Conservation (phyloP, 64 coral and sea anemone genomes). For the Pocillopora damicornis region DNA sequence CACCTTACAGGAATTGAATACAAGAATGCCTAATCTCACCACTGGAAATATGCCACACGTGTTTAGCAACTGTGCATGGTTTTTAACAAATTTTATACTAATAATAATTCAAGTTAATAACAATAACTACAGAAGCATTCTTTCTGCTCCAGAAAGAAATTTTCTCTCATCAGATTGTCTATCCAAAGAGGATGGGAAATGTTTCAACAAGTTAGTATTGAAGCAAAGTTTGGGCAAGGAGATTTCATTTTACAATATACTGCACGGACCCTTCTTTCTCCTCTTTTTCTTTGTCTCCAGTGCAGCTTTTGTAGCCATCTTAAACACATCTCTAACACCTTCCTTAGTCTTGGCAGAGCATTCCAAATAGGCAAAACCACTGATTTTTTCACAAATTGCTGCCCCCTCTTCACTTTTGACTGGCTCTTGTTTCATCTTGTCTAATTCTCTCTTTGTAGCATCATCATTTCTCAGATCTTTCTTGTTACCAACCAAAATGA, state of each 20-base stretch:
- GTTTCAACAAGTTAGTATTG: background rate
- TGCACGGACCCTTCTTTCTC: slow-evolving; percentile 1
- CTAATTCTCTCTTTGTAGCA: slow-evolving; percentile 85
- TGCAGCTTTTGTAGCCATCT: slow-evolving; percentile 79
- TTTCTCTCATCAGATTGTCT: background rate
- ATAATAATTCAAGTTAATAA: slow-evolving; percentile 27
- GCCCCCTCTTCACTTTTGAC: slow-evolving; percentile 78
- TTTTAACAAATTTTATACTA: background rate
- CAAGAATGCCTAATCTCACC: background rate
- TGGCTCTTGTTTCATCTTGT: slow-evolving; percentile 98
- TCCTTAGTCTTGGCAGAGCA: slow-evolving; percentile 99
- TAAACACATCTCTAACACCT: slow-evolving; percentile 89
- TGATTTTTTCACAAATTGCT: slow-evolving; percentile 75
- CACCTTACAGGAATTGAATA: background rate
- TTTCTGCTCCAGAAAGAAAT: slow-evolving; percentile 9
- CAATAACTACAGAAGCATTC: background rate
- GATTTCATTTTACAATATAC: slow-evolving; percentile 36
- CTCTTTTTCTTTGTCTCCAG: slow-evolving; percentile 55
- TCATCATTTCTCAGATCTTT: slow-evolving; percentile 98
- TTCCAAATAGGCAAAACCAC: slow-evolving; percentile 84
- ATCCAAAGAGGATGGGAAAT: background rate
- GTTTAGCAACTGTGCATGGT: background rate
- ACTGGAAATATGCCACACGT: background rate
- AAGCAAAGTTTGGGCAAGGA: background rate
- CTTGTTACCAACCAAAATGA: slow-evolving; percentile 98